Evolutionary conservation across 1,140 invertebrate species (phyloP).

Genomic region (Drosophila tropicalis): DNA sequence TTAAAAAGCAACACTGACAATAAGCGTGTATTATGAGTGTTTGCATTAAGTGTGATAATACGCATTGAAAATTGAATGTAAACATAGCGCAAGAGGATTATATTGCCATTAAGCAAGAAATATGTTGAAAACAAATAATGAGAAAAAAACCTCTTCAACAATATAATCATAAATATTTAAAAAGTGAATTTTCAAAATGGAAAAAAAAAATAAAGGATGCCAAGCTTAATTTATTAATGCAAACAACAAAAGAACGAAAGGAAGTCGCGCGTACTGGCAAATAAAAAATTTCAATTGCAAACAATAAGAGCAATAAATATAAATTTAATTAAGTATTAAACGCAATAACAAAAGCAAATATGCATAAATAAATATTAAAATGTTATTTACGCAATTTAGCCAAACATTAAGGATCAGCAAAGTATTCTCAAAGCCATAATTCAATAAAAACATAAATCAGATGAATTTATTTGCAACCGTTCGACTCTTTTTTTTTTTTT

Average conservation of each 20-base stretch:
- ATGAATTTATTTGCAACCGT: constrained; percentile 19
- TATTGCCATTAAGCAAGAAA: constrained; percentile 36
- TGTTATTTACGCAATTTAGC: constrained; percentile 15
- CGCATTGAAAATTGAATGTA: constrained; percentile 61
- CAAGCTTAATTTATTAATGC: constrained; percentile 7
- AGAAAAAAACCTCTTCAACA: constrained; percentile 40
- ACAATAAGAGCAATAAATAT: constrained; percentile 41
- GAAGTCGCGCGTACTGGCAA: not conserved
- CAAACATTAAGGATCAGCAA: constrained; percentile 22
- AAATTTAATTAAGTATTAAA: constrained; percentile 42
- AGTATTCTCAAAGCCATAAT: constrained; percentile 20
- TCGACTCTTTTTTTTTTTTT: constrained; percentile 7
- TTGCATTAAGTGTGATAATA: constrained; percentile 35
- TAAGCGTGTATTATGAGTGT: constrained; percentile 2
- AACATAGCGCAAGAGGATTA: constrained; percentile 51
- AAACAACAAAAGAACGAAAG: not conserved
- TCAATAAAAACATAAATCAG: constrained; percentile 5
- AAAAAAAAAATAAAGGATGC: constrained; percentile 32
- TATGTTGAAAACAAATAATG: constrained; percentile 12
- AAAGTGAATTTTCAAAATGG: constrained; percentile 2
- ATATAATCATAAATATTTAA: constrained; percentile 27
- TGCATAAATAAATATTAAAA: constrained; percentile 9
- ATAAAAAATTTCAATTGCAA: constrained; percentile 8
- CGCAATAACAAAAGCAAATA: constrained; percentile 9
- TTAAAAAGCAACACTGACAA: constrained; percentile 12